Base-by-base conservation (phyloP, 37 sponge, comb jelly and placozoan genomes). In the Bolinopsis microptera region DNA sequence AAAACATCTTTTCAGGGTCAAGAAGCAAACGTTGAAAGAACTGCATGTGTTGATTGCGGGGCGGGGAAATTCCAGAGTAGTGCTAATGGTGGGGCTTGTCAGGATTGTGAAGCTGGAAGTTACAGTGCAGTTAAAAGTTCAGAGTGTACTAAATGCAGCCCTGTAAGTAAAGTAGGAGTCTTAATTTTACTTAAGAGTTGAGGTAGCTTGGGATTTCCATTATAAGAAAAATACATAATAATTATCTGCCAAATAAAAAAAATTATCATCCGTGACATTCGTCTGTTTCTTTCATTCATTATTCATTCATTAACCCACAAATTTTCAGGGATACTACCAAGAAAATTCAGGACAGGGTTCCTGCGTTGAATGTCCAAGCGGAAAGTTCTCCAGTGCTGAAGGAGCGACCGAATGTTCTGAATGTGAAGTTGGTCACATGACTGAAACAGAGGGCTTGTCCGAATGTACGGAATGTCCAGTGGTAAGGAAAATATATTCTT, bases 1-100 rank as follows among this genome's bases (percentile, higher is more conserved):
- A n/a, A 70, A 3, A 2, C 26, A 70, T 22, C 30, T 35, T n/a
- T n/a, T n/a, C 35, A 77, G 80, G 80, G 80, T 18, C 80, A 77
- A 34, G 80, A 27, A 32, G 27, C 80, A 9, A 77, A 33, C 0
- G 36, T 0, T 1, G 36, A 2, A 27, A 31, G 37, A 77, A 77
- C 80, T 31, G 80, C 0, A 33, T 77, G 80, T 77, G 80, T 32
- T 34, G 80, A 77, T 36, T 77, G 80, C 21, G 80, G 2, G 1
- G 36, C 3, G 35, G 80, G 80, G 33, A 77, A 1, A 34, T 77
- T 34, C 35, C 27, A 77, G 36, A 31, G 9, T 16, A 36, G 18
- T 1, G 27, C 34, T 1, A 32, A 21, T 18, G 36, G 21, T 9
- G 80, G 80, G 0, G 21, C 18, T 1, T 77, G 80, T 36, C 1